Evolutionary conservation across 2,888 invertebrate genomes (phyloP).

Genomic region (Rosalia funebris): DNA sequence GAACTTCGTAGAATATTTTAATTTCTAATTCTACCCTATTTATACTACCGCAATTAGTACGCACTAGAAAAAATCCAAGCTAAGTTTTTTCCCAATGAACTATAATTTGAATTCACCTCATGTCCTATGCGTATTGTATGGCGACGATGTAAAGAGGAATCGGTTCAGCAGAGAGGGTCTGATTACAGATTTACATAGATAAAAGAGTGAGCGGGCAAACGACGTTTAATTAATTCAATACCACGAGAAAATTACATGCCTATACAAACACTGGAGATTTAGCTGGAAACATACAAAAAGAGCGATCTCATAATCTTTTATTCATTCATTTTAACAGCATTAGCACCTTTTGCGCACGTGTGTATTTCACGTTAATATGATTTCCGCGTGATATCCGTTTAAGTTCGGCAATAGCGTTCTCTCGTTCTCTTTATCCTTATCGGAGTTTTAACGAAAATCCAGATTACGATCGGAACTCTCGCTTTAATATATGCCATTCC

Average conservation of each 20-base stretch:
- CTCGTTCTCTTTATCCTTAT: background rate
- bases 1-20: no score
- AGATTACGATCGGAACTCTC: background rate
- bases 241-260: background rate
- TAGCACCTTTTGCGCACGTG: constrained; percentile 3
- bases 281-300: background rate
- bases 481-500: constrained; percentile 3
- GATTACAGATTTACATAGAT: no score
- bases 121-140: no score
- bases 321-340: constrained; percentile 8
- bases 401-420: background rate
- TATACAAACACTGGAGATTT: background rate
- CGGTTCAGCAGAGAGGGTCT: no score
- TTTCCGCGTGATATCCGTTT: constrained; percentile 6
- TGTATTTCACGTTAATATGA: constrained; percentile 6
- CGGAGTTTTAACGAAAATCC: background rate
- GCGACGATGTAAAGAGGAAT: no score
- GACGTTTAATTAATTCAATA: background rate
- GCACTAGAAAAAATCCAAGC: no score
- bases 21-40: no score
- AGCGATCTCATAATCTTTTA: constrained; percentile 6
- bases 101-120: no score
- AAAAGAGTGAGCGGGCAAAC: background rate
- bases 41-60: no score
- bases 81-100: no score